Evolutionary conservation across 2,113 vertebrate species (phyloP), one percentile per base, ranked within the genome.

Genomic region (Pandion haliaetus): DNA sequence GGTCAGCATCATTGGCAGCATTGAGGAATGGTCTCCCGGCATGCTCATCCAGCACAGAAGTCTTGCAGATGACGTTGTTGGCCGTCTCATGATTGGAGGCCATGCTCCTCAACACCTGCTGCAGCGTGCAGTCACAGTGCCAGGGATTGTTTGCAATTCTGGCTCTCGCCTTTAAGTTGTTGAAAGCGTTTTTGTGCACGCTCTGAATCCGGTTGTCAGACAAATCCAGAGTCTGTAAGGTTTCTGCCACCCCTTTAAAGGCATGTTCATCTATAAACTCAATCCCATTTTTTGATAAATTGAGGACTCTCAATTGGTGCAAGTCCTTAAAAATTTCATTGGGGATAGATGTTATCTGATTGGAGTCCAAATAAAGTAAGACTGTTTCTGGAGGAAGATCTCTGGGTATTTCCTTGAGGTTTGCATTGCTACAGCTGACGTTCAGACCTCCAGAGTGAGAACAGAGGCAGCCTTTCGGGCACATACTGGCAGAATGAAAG

Each of bases 401-500:
- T 94, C 98, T 98, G 38, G 99, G 99, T 97, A 99, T 99, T 96
- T 99, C 99, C 97, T 99, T 99, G 98, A 99, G 99, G 90, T 99
- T 99, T 12, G 99, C 99, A 81, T 99, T 99, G 98, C 99, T 99
- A 98, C 99, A 99, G 95, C 98, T 99, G 95, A 99, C 98, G 2
- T 99, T 99, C 97, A 99, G 98, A 88, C 99, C 99, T 89, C 99
- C 99, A 2, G 98, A 98, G 72, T 98, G 99, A 94, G 99, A 99
- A 97, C 99, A 99, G 91, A 98, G 97, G 97, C 99, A 99, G 98
- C 99, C 99, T 97, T 99, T 99, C 12, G 99, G 99, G 98, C 99
- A 99, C 99, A 99, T 99, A 99, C 99, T 99, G 98, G 99, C 99
- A 90, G 99, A 99, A 97, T 99, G 99, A 98, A 99, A 99, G 98